Evolutionary conservation across 2,797 vertebrate species (phyloP).

Genomic region (Coregonus ussuriensis): DNA sequence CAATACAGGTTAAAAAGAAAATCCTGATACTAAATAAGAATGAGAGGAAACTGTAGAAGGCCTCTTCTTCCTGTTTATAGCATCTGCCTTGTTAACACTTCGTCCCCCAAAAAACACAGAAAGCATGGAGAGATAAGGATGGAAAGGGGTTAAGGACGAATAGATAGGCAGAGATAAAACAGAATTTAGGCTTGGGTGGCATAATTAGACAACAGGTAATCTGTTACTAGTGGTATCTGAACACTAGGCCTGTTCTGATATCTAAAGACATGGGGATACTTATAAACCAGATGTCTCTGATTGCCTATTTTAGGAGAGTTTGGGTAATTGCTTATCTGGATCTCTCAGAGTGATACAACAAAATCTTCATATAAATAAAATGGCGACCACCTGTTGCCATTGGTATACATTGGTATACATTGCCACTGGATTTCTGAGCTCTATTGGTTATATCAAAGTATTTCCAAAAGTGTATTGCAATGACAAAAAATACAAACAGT

Average conservation of each 20-base stretch:
- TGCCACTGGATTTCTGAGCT: neutral
- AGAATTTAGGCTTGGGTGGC: slow-evolving; percentile 38
- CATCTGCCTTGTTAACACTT: slow-evolving; percentile 46
- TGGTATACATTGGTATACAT: neutral
- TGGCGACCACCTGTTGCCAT: neutral
- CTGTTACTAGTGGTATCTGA: slow-evolving; percentile 46
- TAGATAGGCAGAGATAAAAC: slow-evolving; percentile 28
- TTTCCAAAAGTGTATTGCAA: neutral
- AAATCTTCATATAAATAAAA: neutral
- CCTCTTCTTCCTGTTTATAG: slow-evolving; percentile 66
- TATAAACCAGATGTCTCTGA: slow-evolving; percentile 16
- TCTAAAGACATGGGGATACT: slow-evolving; percentile 46
- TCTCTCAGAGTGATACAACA: neutral
- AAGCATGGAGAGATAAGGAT: slow-evolving; percentile 60
- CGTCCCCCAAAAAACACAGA: slow-evolving; percentile 59
- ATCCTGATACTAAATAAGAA: neutral
- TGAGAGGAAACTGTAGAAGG: slow-evolving; percentile 47
- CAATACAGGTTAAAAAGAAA: no score
- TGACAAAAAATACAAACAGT: neutral
- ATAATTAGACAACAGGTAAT: slow-evolving; percentile 43
- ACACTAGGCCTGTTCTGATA: slow-evolving; percentile 44
- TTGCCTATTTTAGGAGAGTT: neutral
- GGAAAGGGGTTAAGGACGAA: slow-evolving; percentile 57
- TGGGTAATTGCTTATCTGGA: neutral
- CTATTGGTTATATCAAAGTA: neutral